These are phyloP conservation scores for Molothrus aeneus DNA, from an alignment of 2,797 vertebrate genomes.

Conservation along the genomic window DNA sequence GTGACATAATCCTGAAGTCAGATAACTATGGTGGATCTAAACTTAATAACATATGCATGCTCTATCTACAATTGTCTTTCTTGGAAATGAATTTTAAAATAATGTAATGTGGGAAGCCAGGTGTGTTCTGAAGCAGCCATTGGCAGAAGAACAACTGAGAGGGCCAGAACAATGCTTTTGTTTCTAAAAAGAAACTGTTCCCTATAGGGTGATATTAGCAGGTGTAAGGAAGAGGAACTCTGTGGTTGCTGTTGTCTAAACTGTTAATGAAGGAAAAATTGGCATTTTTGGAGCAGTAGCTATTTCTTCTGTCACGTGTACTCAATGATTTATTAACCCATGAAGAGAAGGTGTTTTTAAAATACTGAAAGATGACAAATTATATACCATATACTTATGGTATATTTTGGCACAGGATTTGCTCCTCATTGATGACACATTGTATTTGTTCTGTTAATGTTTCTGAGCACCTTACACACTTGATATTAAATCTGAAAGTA, in stretches of 20 bases:
- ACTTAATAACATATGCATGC: not conserved
- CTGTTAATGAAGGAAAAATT: not conserved
- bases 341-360: not conserved
- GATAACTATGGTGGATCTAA: slow-evolving; percentile 41
- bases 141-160: not conserved
- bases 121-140: not conserved
- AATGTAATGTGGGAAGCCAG: not conserved
- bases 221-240: not conserved
- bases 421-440: not conserved
- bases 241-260: not conserved
- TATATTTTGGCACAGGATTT: not conserved
- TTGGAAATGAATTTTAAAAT: not conserved
- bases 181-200: not conserved
- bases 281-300: not conserved
- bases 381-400: not conserved
- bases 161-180: not conserved
- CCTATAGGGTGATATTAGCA: not conserved
- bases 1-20: slow-evolving; percentile 38
- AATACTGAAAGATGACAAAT: not conserved
- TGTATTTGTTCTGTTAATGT: not conserved
- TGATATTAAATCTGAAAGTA: not conserved
- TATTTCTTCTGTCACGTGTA: not conserved
- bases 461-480: fast-evolving
- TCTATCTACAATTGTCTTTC: not conserved
- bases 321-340: not conserved